Evolutionary conservation across 2,888 invertebrate species (phyloP).

Genomic region (Macrostomum cliftonense): DNA sequence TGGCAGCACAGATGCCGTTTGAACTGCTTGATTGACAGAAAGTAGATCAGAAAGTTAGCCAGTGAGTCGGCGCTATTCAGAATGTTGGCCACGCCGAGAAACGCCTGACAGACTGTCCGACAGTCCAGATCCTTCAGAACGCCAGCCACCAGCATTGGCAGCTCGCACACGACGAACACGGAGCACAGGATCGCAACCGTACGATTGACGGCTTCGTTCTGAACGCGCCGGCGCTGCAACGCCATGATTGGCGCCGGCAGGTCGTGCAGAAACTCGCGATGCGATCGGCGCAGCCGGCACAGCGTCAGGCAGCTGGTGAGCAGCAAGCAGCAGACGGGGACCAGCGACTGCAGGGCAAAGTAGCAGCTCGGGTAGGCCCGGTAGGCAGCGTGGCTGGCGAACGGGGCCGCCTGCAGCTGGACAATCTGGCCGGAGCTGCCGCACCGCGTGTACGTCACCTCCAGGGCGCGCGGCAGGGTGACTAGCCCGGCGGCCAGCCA

Average conservation of each 20-base stretch:
- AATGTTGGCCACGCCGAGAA: background rate
- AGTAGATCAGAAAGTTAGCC: background rate
- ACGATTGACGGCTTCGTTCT: background rate
- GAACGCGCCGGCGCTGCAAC: background rate
- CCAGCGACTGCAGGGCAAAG: background rate
- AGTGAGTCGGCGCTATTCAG: background rate
- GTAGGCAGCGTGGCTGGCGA: no score
- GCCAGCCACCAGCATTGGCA: constrained; percentile 1
- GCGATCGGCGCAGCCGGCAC: background rate
- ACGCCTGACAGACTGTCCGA: background rate
- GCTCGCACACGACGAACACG: background rate
- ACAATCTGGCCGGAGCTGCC: background rate
- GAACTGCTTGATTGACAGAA: background rate
- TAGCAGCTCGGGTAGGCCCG: background rate
- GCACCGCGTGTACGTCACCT: background rate
- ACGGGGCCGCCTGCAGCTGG: background rate
- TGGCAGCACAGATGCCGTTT: background rate
- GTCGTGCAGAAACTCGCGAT: background rate
- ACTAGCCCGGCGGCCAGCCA: background rate
- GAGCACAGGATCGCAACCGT: background rate
- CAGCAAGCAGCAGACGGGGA: background rate
- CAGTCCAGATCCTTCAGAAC: background rate
- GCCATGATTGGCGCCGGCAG: no score
- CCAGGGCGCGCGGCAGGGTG: background rate
- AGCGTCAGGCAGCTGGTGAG: background rate